Base-by-base conservation (phyloP, 2,888 invertebrate species). In the Machimus rusticus region DNA sequence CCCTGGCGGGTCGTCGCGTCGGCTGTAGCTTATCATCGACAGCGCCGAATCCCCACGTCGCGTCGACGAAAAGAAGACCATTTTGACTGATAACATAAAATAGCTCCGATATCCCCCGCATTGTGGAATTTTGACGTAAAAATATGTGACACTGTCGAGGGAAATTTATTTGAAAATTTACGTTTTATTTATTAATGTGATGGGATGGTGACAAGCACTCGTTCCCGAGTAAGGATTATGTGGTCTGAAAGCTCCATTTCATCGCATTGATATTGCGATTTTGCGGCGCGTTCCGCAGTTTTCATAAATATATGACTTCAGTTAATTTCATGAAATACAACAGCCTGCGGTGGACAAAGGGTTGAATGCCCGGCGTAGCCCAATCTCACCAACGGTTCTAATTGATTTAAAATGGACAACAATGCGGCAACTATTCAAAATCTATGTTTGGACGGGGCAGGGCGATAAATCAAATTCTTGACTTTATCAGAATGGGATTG, bases 141-240 rank as follows among this genome's bases (percentile, higher is more conserved):
- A 84, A 84, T 74, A 84, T 84, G 84, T 84, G 84, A 84, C 84
- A 84, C 84, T 57, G 66, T 74, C 66, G n/a, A 19, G 31, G 84
- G 84, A 84, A 66, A 84, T 84, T 84, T 84, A 84, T 84, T 84
- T 84, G 34, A 37, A 23, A 84, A 39, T 84, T 84, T 84, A 66
- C 74, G 39, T 84, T 84, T 66, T 66, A 84, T 84, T 84, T 84
- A 84, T 84, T 84, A 84, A 66, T 66, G 23, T 74, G 66, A 84
- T 39, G 84, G 57, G 66, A 84, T 84, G 84, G 66, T 46, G 66
- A 84, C 66, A 66, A 28, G 66, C 16, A 14, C 39, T 66, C 39
- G 84, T 66, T 66, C 66, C 16, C 16, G 14, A 37, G 74, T 28
- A 74, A 34, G 74, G 23, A 84, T 84, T 23, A 39, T 66, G 57